phyloP scores from a whole-genome alignment of 2,113 vertebrate species.

The Clarias batrachus region DNA sequence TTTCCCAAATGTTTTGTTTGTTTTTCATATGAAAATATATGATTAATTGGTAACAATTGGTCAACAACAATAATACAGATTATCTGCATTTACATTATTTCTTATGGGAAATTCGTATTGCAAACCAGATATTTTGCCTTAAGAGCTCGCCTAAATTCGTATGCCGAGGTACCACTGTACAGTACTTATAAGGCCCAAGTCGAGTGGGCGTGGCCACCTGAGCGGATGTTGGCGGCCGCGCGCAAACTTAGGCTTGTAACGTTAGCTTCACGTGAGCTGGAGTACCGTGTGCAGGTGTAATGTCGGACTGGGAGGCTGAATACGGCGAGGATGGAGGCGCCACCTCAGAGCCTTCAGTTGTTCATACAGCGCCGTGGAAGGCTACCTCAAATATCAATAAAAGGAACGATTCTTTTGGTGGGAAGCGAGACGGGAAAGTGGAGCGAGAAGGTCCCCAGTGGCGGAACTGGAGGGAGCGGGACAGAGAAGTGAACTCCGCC shows the following conservation, averaged over 20 bases:
- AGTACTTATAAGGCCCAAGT: neutral
- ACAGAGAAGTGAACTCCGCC: neutral
- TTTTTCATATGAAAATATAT: no score
- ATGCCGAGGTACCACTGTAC: no score
- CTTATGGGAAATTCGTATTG: no score
- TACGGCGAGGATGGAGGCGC: slow-evolving; percentile 22
- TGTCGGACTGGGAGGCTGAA: slow-evolving; percentile 73
- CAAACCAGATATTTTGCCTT: no score
- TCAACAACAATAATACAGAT: no score
- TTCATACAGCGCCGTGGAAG: neutral
- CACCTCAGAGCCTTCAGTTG: neutral
- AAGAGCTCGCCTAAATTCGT: no score
- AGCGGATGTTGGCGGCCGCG: slow-evolving; percentile 16
- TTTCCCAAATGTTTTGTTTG: no score
- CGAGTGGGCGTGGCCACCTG: slow-evolving; percentile 8
- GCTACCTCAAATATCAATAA: rapidly evolving
- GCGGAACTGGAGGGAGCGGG: slow-evolving; percentile 19
- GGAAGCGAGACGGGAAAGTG: slow-evolving; percentile 1
- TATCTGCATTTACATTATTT: no score
- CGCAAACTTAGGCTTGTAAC: neutral
- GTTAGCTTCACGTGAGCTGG: no score
- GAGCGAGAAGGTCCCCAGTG: slow-evolving; percentile 16
- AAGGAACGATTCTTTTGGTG: slow-evolving; percentile 24
- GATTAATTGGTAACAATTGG: no score
- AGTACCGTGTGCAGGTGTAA: slow-evolving; percentile 44